phyloP scores from a whole-genome alignment of 2,797 vertebrate species.

The Psittacula echo region DNA sequence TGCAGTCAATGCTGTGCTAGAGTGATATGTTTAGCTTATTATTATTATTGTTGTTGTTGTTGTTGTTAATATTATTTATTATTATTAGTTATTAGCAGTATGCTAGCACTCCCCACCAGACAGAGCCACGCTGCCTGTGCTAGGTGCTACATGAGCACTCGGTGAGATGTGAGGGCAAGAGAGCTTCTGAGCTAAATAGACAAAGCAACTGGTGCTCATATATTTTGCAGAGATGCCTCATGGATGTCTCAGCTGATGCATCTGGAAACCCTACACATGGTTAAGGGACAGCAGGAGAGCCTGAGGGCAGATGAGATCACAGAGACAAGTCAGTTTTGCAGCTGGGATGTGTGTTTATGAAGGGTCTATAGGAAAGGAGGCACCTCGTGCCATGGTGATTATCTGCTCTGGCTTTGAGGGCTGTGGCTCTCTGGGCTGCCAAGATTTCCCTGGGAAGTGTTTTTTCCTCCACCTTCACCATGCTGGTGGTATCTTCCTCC shows the following conservation, averaged over 20 bases:
- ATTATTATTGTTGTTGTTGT: neutral
- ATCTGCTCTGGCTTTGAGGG: neutral
- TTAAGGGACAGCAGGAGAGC: neutral
- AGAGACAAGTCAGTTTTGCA: neutral
- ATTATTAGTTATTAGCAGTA: neutral
- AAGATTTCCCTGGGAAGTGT: neutral
- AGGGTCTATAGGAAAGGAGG: neutral
- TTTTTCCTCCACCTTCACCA: neutral
- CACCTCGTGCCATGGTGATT: neutral
- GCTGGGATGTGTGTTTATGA: neutral
- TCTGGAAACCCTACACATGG: rapidly evolving
- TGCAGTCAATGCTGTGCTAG: constrained; percentile 36
- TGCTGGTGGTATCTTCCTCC: neutral
- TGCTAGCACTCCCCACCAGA: neutral
- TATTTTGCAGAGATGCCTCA: neutral
- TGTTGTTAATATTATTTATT: no score
- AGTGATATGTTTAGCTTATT: neutral
- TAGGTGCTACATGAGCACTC: neutral
- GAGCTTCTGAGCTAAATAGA: neutral
- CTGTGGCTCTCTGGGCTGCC: neutral
- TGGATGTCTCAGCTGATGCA: neutral
- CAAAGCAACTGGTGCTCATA: neutral
- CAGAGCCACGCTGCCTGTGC: neutral
- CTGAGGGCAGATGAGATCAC: rapidly evolving
- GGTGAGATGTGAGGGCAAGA: neutral